Evolutionary conservation across 2,113 vertebrate species (phyloP).

Genomic region (Ceyx cyanopectus): DNA sequence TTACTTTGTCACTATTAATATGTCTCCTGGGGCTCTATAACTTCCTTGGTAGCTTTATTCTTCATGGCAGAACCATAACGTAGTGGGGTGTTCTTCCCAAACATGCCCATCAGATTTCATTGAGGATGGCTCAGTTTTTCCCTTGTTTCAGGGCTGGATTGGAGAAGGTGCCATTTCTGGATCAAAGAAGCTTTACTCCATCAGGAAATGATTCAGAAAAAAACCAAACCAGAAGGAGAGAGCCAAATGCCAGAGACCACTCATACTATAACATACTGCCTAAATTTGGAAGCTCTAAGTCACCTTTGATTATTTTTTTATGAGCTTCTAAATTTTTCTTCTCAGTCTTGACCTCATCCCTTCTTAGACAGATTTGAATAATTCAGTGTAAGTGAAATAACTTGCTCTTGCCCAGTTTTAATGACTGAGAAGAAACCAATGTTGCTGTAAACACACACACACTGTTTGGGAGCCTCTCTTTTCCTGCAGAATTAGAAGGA

Average conservation of each 20-base stretch:
- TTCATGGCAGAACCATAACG: neutral
- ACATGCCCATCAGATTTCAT: neutral
- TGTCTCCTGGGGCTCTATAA: neutral
- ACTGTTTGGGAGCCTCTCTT: neutral
- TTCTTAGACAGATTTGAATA: constrained; percentile 13
- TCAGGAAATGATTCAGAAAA: constrained; percentile 51
- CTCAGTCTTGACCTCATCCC: neutral
- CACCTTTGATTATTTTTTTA: constrained; percentile 32
- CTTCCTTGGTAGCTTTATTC: neutral
- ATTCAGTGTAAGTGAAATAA: constrained; percentile 17
- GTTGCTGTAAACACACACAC: neutral
- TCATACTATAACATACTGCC: neutral
- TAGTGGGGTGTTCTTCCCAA: neutral
- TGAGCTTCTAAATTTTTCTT: constrained; percentile 14
- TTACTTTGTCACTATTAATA: neutral
- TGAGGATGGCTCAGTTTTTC: neutral
- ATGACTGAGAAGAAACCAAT: constrained; percentile 41
- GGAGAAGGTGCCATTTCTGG: constrained; percentile 9
- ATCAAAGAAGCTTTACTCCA: neutral
- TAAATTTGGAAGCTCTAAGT: constrained; percentile 52
- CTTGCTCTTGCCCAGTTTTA: neutral
- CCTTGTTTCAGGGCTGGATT: neutral
- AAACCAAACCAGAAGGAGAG: constrained; percentile 2
- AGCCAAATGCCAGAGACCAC: constrained; percentile 2
- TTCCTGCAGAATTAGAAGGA: neutral